Evolutionary conservation across 2,113 vertebrate species (phyloP), one percentile per base, ranked within the genome.

Genomic region (Dendropsophus ebraccatus): DNA sequence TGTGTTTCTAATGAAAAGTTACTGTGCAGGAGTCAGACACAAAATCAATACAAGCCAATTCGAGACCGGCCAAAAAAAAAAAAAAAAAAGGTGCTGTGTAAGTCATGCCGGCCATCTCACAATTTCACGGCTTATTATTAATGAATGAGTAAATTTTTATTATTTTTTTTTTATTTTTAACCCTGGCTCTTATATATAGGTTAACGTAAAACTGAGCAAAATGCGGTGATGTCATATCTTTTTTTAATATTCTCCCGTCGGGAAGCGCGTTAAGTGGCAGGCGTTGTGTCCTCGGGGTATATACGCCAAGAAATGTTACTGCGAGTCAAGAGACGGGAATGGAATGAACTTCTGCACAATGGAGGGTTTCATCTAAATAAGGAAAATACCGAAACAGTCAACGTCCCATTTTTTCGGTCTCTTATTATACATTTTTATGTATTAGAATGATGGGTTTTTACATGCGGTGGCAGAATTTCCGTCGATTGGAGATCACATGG

Each of bases 41-140:
- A 93, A 93, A 87, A 93, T 91, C 90, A 88, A 92, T 92, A 92
- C 74, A 82, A 93, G 93, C 92, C 90, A 92, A 91, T 92, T 92
- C 91, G 90, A 91, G 75, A 76, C 88, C 79, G 88, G 86, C 88
- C 87, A 88, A 93, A 89, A 65, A 80, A n/a, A 70, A 41, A 8
- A 41, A 41, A 41, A 8, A n/a, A 56, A 25, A 56, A 52, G 50
- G 79, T 45, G 81, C 54, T 52, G 11, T 13, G 10, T 88, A 86
- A 87, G 86, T 89, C 89, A 78, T 78, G 79, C 8, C 41, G 79
- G 69, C 74, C 77, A 4, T 52, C 52, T 10, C 16, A 23, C 49
- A 19, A 6, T 58, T 47, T 72, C 37, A 56, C 25, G 19, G 76
- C 67, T 73, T 87, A 69, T 74, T 87, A 77, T 70, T 41, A 86